Conservation (phyloP, 2,888 invertebrate species). For the Hydroisotoma schaefferi region DNA sequence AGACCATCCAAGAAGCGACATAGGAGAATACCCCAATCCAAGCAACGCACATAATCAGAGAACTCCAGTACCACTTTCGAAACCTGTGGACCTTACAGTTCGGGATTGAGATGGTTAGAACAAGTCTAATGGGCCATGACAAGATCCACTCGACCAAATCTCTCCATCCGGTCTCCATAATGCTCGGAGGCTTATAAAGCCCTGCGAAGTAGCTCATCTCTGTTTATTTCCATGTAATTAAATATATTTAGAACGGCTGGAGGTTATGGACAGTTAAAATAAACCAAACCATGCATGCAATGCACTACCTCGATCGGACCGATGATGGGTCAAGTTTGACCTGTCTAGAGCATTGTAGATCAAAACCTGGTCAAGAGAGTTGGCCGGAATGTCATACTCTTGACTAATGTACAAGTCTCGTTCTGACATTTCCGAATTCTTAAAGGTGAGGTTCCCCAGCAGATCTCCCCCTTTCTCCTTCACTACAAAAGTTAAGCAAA, state of each 20-base stretch:
- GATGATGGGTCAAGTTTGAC: neutral
- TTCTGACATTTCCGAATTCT: too few species aligned
- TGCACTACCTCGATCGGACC: neutral
- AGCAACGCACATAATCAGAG: constrained; percentile 86
- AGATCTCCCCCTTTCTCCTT: constrained; percentile 16
- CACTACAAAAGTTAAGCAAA: constrained; percentile 13
- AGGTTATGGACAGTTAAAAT: too few species aligned
- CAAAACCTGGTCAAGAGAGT: constrained; percentile 22
- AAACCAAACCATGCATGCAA: too few species aligned
- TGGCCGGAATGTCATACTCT: neutral
- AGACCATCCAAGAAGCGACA: constrained; percentile 93
- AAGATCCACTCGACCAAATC: constrained; percentile 63
- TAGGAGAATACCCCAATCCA: constrained; percentile 92
- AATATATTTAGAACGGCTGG: too few species aligned
- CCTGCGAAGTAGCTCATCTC: constrained; percentile 8
- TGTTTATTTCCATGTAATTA: too few species aligned
- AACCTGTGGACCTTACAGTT: constrained; percentile 80
- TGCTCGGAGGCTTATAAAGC: constrained; percentile 18
- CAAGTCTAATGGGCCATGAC: constrained; percentile 76
- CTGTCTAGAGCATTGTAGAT: constrained; percentile 24
- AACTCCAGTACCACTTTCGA: constrained; percentile 79
- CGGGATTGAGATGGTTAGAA: constrained; percentile 81
- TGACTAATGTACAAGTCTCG: neutral
- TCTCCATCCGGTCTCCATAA: constrained; percentile 60
- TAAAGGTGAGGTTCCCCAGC: too few species aligned